These are phyloP conservation scores for Amblyjoppa proteus DNA, from an alignment of 2,888 invertebrate species.

Conservation along the genomic window DNA sequence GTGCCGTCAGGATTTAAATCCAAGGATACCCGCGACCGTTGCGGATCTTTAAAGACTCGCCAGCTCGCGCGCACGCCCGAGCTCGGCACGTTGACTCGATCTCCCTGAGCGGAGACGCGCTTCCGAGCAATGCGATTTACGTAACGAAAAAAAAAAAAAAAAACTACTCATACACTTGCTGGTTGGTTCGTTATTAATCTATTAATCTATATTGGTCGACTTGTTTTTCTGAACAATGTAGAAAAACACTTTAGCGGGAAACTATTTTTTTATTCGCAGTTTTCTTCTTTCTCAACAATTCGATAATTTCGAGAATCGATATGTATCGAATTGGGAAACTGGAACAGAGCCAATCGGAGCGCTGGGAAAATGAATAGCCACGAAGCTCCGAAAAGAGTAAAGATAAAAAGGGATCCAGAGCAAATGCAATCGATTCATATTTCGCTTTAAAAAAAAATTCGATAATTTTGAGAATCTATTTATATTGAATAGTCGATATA, in stretches of 20 bases:
- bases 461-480: neutral
- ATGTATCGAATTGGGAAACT: neutral
- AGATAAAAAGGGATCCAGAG: conserved; percentile 1
- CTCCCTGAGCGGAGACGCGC: conserved; percentile 49
- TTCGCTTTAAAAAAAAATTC: neutral
- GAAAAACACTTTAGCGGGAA: neutral
- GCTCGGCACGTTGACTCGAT: conserved; percentile 44
- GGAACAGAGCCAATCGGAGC: neutral
- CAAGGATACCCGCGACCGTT: conserved; percentile 79
- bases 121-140: conserved; percentile 68
- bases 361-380: neutral
- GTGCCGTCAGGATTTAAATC: conserved; percentile 78
- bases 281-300: neutral
- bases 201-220: conserved; percentile 42
- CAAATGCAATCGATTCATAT: conserved; percentile 65
- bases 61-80: conserved; percentile 32
- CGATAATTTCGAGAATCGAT: neutral
- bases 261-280: neutral
- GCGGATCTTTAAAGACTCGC: conserved; percentile 71
- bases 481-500: neutral
- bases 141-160: conserved; percentile 62
- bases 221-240: neutral
- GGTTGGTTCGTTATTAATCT: conserved; percentile 49
- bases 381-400: neutral
- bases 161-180: conserved; percentile 24